phyloP scores from a whole-genome alignment of 2,888 invertebrate species.

The Amphipoea lucens region DNA sequence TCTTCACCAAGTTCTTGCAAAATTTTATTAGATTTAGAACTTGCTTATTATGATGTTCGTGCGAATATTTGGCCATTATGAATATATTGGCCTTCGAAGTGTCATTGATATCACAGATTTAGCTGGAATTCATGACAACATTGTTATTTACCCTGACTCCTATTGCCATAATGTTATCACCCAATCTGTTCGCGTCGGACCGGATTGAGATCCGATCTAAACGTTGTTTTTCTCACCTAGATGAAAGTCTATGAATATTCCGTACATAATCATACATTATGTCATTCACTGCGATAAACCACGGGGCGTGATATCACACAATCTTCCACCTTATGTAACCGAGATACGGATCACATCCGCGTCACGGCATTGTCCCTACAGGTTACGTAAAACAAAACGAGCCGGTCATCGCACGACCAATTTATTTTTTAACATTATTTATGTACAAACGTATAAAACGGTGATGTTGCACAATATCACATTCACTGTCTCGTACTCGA shows the following conservation, averaged over 20 bases:
- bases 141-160: conserved; percentile 8
- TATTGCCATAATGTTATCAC: conserved; percentile 14
- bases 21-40: background rate
- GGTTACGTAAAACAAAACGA: conserved; percentile 80
- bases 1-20: background rate
- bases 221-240: conserved; percentile 43
- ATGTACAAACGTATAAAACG: conserved; percentile 87
- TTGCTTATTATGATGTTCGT: background rate
- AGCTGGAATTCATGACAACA: background rate
- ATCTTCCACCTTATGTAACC: conserved; percentile 63
- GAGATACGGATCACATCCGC: conserved; percentile 67
- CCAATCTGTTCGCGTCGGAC: conserved; percentile 13
- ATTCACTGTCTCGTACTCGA: conserved; percentile 81
- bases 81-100: conserved; percentile 35
- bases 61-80: conserved; percentile 5
- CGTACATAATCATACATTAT: conserved; percentile 64
- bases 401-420: conserved; percentile 75
- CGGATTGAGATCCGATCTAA: conserved; percentile 43
- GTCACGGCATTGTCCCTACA: conserved; percentile 65
- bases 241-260: conserved; percentile 68
- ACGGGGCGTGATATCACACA: conserved; percentile 53
- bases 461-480: conserved; percentile 87
- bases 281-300: conserved; percentile 55
- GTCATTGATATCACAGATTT: conserved; percentile 3
- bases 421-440: conserved; percentile 84